phyloP scores from a whole-genome alignment of 2,113 vertebrate species.

The Ancistrus triradiatus region DNA sequence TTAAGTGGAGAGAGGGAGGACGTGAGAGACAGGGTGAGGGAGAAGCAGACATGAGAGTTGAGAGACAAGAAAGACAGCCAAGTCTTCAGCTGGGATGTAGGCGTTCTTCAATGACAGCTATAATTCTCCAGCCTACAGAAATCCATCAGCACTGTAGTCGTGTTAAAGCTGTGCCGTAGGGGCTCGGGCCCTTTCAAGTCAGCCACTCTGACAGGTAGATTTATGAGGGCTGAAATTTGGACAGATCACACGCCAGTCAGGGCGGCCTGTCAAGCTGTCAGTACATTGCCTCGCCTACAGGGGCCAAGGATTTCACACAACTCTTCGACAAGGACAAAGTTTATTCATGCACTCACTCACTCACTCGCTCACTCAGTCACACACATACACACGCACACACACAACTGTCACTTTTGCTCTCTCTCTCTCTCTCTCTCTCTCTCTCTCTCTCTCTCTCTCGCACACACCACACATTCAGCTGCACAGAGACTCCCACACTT shows the following conservation, averaged over 20 bases:
- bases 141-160: constrained; percentile 87
- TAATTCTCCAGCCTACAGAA: constrained; percentile 88
- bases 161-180: constrained; percentile 85
- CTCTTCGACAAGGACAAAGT: constrained; percentile 40
- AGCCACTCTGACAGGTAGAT: constrained; percentile 90
- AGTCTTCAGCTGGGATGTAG: constrained; percentile 84
- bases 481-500: constrained; percentile 24
- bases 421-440: too few species aligned
- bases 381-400: neutral
- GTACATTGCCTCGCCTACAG: constrained; percentile 44
- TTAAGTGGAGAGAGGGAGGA: constrained; percentile 37
- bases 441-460: too few species aligned
- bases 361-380: neutral
- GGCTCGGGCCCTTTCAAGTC: constrained; percentile 84
- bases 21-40: constrained; percentile 48
- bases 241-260: constrained; percentile 92
- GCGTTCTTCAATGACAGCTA: constrained; percentile 91
- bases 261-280: constrained; percentile 85
- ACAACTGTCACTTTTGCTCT: constrained; percentile 16
- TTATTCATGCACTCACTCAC: constrained; percentile 19
- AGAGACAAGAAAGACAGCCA: constrained; percentile 39
- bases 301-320: constrained; percentile 36
- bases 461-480: constrained; percentile 11
- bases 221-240: constrained; percentile 94
- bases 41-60: constrained; percentile 28